phyloP scores from a whole-genome alignment of 2,797 vertebrate genomes.

The Myotis daubentonii region DNA sequence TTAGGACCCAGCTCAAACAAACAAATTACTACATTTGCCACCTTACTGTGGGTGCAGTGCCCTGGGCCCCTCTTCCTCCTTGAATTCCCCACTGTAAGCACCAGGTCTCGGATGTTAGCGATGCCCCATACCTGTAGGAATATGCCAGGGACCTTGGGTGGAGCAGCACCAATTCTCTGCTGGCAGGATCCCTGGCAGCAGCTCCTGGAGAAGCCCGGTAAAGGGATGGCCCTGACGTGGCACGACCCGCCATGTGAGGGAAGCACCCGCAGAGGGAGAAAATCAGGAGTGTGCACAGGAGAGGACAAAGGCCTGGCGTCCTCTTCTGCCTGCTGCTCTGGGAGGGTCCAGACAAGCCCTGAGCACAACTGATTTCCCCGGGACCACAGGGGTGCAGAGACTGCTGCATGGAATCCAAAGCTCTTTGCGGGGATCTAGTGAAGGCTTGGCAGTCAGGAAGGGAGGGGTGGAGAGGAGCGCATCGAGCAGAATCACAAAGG shows the following conservation, averaged over 20 bases:
- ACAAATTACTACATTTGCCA: not conserved
- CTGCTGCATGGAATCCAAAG: rapidly evolving
- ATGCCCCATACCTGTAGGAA: not conserved
- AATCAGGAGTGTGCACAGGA: not conserved
- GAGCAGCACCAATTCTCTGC: not conserved
- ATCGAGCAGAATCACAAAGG: not conserved
- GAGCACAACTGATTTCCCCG: not conserved
- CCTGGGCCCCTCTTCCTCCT: not conserved
- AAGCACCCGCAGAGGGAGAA: not conserved
- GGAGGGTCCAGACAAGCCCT: not conserved
- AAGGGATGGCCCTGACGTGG: not conserved
- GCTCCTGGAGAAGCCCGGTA: not conserved
- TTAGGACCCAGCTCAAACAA: not conserved
- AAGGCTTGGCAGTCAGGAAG: not conserved
- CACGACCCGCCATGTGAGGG: not conserved
- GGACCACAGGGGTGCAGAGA: not conserved
- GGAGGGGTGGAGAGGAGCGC: not conserved
- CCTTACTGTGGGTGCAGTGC: not conserved
- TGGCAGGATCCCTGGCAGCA: not conserved
- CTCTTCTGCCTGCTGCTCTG: not conserved
- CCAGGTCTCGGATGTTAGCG: not conserved
- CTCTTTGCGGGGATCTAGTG: not conserved
- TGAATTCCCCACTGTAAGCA: not conserved
- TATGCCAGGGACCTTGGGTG: not conserved
- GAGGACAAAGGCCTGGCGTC: not conserved